Conservation (phyloP, 2,888 invertebrate genomes). For the Dugesia japonica region DNA sequence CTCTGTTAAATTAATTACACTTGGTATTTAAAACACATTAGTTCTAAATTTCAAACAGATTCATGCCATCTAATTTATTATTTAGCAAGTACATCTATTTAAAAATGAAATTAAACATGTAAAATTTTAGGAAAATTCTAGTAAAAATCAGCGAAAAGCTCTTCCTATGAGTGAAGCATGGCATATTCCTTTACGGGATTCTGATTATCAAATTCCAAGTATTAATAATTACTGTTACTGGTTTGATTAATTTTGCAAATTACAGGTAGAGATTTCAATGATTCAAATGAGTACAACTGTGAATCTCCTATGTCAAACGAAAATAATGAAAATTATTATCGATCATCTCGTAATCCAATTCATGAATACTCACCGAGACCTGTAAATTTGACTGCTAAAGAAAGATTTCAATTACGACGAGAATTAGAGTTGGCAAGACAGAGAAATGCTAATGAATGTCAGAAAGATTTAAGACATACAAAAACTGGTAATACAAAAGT, state of each 20-base stretch:
- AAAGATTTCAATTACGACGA: background rate
- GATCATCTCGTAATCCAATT: background rate
- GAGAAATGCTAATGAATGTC: background rate
- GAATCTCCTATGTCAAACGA: background rate
- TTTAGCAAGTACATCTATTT: too few relatives aligned
- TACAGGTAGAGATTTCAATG: background rate
- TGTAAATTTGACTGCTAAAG: background rate
- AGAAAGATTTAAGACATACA: background rate
- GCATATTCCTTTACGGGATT: background rate
- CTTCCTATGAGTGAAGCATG: background rate
- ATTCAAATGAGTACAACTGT: background rate
- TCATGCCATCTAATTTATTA: too few relatives aligned
- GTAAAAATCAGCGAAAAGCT: background rate
- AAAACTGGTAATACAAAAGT: background rate
- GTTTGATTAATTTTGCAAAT: background rate
- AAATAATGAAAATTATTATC: background rate
- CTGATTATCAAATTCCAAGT: background rate
- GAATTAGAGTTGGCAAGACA: background rate
- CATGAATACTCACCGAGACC: background rate
- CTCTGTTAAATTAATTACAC: too few relatives aligned
- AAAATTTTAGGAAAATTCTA: background rate
- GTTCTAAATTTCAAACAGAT: too few relatives aligned
- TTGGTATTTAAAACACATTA: too few relatives aligned
- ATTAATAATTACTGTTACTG: background rate
- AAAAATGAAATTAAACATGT: too few relatives aligned